Evolutionary conservation across 37 sponge, comb jelly and placozoan species (phyloP), one percentile per base, ranked within the genome.

Genomic region (Diacarnus erythraeanus): DNA sequence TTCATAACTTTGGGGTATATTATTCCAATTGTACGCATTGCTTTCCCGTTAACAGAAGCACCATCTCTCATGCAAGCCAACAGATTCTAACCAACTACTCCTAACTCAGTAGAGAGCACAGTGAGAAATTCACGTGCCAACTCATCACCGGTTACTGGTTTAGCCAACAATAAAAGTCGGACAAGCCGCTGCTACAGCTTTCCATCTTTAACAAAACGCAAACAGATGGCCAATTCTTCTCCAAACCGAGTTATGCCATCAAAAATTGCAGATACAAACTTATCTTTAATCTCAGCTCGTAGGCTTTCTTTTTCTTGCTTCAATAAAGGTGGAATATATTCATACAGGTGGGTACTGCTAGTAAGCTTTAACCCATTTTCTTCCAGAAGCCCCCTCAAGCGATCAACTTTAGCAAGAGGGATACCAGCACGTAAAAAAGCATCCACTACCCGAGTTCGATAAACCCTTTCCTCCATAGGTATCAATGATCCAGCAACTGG

Each of bases 261-360:
- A n/a, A n/a, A n/a, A n/a, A n/a, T n/a, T n/a, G n/a, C n/a, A n/a
- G 54, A 85, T 78, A 85, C 79, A 43, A 77, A 85, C 33, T 72
- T 75, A 59, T 78, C 35, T n/a, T 37, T 8, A 2, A 59, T 66
- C 20, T 59, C 66, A 18, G 77, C 66, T 38, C 71, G 78, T 8
- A 54, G 33, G 21, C 40, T 64, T 6, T 76, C 64, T 36, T 63
- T 57, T 67, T 59, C 56, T 78, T 70, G 65, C 81, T 27, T 70
- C 57, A 17, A 34, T 25, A 20, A 31, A 64, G 30, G 66, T 64
- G 81, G 81, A n/a, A 66, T 64, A 40, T 78, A 78, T 5, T 78
- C 69, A 29, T n/a, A 10, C 10, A 54, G 57, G 69, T 42, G 79
- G 40, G 79, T 20, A 54, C 56, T 54, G 56, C 17, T 10, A 54